phyloP scores from a whole-genome alignment of 2,888 invertebrate genomes.

The Byasa hedistus region DNA sequence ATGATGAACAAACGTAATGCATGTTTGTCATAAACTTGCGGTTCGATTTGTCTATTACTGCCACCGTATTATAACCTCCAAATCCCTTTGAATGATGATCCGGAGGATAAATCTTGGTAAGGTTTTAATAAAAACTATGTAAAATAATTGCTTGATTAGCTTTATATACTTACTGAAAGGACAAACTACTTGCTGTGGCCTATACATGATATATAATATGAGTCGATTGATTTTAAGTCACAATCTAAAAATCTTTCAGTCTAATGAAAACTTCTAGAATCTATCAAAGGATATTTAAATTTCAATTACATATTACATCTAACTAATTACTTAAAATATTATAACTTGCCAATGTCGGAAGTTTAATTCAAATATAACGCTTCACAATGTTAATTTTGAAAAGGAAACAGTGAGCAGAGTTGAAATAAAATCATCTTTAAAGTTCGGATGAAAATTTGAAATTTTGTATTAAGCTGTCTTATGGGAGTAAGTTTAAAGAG shows the following conservation, averaged over 20 bases:
- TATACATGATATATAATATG: background rate
- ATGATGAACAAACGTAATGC: too few species aligned
- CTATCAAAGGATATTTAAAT: background rate
- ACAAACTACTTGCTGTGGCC: too few species aligned
- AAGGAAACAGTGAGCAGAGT: conserved; percentile 5
- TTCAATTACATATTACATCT: too few species aligned
- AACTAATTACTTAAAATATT: too few species aligned
- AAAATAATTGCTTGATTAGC: too few species aligned
- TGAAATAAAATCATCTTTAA: conserved; percentile 20
- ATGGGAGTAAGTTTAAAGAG: conserved; percentile 27
- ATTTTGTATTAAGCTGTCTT: conserved; percentile 25
- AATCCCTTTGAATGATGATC: too few species aligned
- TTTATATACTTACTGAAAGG: too few species aligned
- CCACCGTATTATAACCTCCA: too few species aligned
- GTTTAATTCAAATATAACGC: background rate
- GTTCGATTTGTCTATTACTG: too few species aligned
- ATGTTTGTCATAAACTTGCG: too few species aligned
- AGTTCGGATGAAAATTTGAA: conserved; percentile 22
- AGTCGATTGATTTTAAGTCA: background rate
- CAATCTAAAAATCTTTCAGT: background rate
- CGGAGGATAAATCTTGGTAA: too few species aligned
- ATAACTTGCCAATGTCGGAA: background rate
- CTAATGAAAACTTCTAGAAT: background rate
- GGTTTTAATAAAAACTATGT: too few species aligned
- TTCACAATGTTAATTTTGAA: background rate